These are phyloP conservation scores for Drosophila acutilabella DNA, from an alignment of 2,888 invertebrate species.

Conservation along the genomic window DNA sequence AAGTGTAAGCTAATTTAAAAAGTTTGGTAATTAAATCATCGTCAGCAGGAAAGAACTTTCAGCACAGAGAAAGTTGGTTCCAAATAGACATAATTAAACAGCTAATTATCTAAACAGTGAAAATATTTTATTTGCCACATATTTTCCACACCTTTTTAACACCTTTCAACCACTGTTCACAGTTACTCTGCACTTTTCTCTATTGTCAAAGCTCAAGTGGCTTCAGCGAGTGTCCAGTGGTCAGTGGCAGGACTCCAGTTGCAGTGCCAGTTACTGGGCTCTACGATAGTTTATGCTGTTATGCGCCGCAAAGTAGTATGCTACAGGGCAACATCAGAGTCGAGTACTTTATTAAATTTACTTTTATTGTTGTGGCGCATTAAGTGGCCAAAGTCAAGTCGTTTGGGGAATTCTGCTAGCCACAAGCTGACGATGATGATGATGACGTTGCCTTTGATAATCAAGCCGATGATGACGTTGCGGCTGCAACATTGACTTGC, in stretches of 20 bases:
- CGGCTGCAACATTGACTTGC: constrained; percentile 22
- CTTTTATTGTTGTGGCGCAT: constrained; percentile 76
- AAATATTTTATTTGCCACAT: too few species aligned
- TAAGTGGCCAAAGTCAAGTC: constrained; percentile 68
- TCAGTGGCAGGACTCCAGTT: constrained; percentile 25
- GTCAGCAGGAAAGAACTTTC: too few species aligned
- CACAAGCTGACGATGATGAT: constrained; percentile 29
- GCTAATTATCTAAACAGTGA: not conserved
- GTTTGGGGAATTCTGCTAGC: constrained; percentile 39
- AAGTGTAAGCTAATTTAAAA: too few species aligned
- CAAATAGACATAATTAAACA: too few species aligned
- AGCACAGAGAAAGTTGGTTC: too few species aligned
- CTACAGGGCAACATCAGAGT: constrained; percentile 57
- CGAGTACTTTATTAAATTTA: constrained; percentile 71
- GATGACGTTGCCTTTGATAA: constrained; percentile 41
- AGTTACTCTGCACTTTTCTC: constrained; percentile 54
- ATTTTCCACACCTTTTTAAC: not conserved
- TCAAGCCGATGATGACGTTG: constrained; percentile 35
- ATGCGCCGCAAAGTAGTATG: constrained; percentile 77
- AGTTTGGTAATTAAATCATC: too few species aligned
- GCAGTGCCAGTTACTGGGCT: constrained; percentile 25
- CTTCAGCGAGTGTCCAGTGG: constrained; percentile 33
- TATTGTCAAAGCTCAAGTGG: constrained; percentile 77
- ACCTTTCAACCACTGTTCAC: constrained; percentile 34
- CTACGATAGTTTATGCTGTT: constrained; percentile 71